phyloP scores from a whole-genome alignment of 2,113 vertebrate species.

The Ochotona curzoniae region DNA sequence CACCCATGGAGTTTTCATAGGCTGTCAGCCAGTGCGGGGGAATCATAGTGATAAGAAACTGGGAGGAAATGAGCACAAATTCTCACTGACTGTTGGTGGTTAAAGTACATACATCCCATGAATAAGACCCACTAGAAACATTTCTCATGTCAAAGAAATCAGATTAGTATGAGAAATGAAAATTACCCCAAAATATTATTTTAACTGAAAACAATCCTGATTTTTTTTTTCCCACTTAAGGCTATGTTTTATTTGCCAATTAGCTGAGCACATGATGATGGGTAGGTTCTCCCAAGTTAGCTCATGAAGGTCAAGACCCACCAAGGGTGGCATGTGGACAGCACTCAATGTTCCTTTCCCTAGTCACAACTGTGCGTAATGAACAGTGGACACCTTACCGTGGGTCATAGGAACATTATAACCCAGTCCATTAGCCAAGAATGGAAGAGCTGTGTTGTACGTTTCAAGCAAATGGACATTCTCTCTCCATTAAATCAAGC shows the following conservation, averaged over 20 bases:
- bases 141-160: background rate
- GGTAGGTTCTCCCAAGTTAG: background rate
- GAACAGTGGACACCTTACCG: background rate
- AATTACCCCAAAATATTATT: background rate
- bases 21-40: constrained; percentile 59
- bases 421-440: constrained; percentile 22
- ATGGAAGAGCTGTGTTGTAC: constrained; percentile 31
- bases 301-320: background rate
- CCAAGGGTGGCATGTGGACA: background rate
- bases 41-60: constrained; percentile 63
- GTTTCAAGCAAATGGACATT: constrained; percentile 61
- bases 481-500: constrained; percentile 38
- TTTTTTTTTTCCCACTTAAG: background rate
- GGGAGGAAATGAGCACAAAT: constrained; percentile 34
- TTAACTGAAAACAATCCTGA: background rate
- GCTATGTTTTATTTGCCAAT: background rate
- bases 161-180: background rate
- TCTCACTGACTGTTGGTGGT: constrained; percentile 8
- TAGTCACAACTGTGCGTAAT: background rate
- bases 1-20: constrained; percentile 72
- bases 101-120: background rate
- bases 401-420: constrained; percentile 27
- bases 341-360: background rate
- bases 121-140: background rate
- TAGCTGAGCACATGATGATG: background rate